Evolutionary conservation across 2,113 vertebrate genomes (phyloP).

Genomic region (Calyptommatus sinebrachiatus): DNA sequence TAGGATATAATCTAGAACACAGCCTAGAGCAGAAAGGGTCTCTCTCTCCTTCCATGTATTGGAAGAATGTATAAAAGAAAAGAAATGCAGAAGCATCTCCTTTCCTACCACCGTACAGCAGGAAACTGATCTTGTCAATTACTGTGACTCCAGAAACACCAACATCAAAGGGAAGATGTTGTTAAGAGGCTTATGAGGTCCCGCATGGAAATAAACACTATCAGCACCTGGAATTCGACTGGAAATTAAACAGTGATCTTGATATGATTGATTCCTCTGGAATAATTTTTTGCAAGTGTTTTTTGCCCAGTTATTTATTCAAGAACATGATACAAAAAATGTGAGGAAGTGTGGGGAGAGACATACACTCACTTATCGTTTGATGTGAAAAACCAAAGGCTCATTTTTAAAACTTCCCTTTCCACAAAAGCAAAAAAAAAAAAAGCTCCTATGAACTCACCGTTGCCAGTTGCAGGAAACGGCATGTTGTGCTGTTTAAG

Average conservation of each 20-base stretch:
- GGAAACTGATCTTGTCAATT: no score
- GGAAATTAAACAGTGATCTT: background rate
- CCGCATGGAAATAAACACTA: no score
- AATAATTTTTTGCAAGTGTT: background rate
- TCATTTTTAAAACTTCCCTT: background rate
- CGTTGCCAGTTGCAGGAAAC: slow-evolving; percentile 78
- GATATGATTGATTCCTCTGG: background rate
- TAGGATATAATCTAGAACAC: no score
- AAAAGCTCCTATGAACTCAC: slow-evolving; percentile 69
- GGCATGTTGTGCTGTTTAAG: slow-evolving; percentile 76
- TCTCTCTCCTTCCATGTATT: no score
- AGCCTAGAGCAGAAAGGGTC: no score
- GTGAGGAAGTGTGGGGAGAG: background rate
- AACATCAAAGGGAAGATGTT: no score
- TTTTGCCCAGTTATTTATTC: background rate
- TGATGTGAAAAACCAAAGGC: fast-evolving
- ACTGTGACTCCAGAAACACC: no score
- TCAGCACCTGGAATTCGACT: background rate
- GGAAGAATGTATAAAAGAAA: no score
- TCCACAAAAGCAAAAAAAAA: fast-evolving
- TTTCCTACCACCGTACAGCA: no score
- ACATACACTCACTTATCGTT: background rate
- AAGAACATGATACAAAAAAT: background rate
- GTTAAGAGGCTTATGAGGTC: no score
- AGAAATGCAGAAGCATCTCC: no score